These are phyloP conservation scores for Aptenodytes forsteri DNA, from an alignment of 2,113 vertebrate genomes.

Conservation along the genomic window DNA sequence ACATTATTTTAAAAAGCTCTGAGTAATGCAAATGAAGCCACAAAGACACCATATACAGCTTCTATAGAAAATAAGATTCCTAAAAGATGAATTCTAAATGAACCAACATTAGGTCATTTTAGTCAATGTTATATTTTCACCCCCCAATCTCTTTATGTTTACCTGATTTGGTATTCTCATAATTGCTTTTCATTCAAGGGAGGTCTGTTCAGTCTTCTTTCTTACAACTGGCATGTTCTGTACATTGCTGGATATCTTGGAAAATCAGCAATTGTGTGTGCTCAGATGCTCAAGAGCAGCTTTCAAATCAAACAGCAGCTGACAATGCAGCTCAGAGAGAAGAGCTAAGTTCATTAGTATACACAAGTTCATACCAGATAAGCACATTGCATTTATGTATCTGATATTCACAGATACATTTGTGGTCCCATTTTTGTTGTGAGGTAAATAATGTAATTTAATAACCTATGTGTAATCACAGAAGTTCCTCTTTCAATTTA, in stretches of 20 bases:
- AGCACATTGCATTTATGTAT: not conserved
- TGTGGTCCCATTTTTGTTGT: not conserved
- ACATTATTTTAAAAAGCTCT: not conserved
- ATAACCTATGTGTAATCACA: not conserved
- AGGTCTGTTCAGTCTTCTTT: not conserved
- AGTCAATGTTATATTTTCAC: not conserved
- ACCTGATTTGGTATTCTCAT: not conserved
- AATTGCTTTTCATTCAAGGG: not conserved
- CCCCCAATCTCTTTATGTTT: not conserved
- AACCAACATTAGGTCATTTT: not conserved
- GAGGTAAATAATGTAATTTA: not conserved
- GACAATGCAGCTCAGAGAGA: not conserved
- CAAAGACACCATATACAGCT: not conserved
- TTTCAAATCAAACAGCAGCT: not conserved
- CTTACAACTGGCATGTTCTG: not conserved
- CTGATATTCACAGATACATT: not conserved
- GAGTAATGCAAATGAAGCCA: not conserved
- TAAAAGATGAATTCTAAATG: not conserved
- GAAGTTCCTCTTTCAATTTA: not conserved
- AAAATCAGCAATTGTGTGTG: not conserved
- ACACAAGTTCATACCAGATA: not conserved
- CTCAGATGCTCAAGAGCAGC: not conserved
- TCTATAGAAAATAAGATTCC: not conserved
- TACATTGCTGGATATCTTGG: not conserved
- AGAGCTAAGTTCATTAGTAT: not conserved